Percentiles rank a stretch among this genome's conserved stretches.
These are phyloP conservation scores for Misgurnus mizolepis DNA, from an alignment of 2,113 vertebrate species.

Conservation along the genomic window DNA sequence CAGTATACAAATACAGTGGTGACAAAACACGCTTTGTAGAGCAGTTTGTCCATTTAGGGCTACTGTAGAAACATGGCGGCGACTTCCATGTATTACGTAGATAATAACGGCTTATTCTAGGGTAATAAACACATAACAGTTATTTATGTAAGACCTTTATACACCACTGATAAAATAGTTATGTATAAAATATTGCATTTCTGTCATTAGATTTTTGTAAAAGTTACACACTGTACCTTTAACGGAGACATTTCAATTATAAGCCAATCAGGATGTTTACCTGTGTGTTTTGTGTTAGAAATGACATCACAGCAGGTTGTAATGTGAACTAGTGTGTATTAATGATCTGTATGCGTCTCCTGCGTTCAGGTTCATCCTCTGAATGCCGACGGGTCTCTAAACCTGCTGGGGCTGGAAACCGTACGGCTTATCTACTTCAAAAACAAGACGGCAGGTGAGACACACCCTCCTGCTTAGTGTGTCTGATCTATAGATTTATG, in stretches of 20 bases:
- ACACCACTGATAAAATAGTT: too few species aligned
- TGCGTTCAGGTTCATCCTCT: conserved; percentile 87
- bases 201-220: too few species aligned
- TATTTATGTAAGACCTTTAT: too few species aligned
- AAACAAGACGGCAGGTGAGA: conserved; percentile 97
- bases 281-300: neutral
- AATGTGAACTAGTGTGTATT: neutral
- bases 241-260: neutral
- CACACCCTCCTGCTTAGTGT: neutral
- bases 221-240: too few species aligned
- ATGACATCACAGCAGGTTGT: neutral
- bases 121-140: too few species aligned
- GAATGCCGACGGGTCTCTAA: conserved; percentile 93
- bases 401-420: conserved; percentile 93
- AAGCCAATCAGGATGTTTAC: neutral
- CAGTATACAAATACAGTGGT: too few species aligned
- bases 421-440: conserved; percentile 97
- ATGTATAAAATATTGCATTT: too few species aligned
- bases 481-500: neutral
- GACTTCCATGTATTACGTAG: too few species aligned
- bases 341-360: neutral
- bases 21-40: too few species aligned
- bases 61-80: too few species aligned
- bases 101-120: too few species aligned
- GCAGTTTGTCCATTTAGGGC: too few species aligned